phyloP scores from a whole-genome alignment of 2,797 vertebrate genomes.

The Squalus acanthias region DNA sequence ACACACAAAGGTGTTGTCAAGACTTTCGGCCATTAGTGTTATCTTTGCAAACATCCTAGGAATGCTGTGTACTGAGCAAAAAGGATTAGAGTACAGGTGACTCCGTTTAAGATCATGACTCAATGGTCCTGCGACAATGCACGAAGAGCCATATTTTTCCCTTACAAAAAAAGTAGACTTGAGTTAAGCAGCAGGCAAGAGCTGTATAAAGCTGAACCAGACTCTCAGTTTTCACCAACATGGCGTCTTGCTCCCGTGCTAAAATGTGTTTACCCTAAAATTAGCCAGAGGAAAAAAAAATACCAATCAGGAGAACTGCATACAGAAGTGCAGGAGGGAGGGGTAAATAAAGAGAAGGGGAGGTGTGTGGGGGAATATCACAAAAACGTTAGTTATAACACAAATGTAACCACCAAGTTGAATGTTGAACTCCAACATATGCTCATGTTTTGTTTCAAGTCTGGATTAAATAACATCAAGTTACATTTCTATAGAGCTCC shows the following conservation, averaged over 20 bases:
- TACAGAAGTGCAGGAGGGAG: background rate
- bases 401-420: background rate
- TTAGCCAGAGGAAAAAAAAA: background rate
- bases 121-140: background rate
- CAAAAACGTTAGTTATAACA: background rate
- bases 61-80: background rate
- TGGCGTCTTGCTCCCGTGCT: background rate
- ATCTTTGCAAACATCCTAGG: background rate
- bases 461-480: background rate
- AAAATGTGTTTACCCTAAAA: background rate
- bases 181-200: background rate
- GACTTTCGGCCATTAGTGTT: background rate
- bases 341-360: background rate
- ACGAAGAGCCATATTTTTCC: background rate
- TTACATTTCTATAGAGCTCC: background rate
- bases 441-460: background rate
- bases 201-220: background rate
- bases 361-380: background rate
- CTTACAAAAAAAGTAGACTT: background rate
- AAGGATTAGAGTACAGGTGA: background rate
- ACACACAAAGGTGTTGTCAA: background rate
- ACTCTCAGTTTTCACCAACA: background rate
- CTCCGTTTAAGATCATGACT: background rate
- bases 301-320: background rate
- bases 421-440: background rate